Evolutionary conservation across 2,113 vertebrate species (phyloP).

Genomic region (Vulpes lagopus): DNA sequence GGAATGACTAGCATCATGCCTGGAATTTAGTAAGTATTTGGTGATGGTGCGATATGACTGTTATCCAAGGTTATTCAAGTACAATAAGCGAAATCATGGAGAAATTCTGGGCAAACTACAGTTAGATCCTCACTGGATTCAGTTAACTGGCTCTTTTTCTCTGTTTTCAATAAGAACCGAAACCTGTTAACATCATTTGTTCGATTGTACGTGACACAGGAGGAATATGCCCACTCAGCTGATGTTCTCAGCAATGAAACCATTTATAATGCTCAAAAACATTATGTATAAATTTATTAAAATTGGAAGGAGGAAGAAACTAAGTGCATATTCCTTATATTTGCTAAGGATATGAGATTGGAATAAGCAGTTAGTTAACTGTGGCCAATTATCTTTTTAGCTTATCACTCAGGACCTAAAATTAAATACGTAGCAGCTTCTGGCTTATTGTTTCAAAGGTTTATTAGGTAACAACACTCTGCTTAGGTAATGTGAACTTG

Average conservation of each 20-base stretch:
- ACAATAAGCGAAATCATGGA: not conserved
- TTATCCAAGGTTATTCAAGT: not conserved
- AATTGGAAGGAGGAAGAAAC: conserved; percentile 13
- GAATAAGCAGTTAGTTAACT: conserved; percentile 18
- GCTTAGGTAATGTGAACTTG: conserved; percentile 6
- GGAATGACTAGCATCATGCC: not conserved
- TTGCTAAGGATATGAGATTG: conserved; percentile 27
- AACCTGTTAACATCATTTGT: not conserved
- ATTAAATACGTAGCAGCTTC: not conserved
- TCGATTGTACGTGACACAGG: not conserved
- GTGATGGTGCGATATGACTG: not conserved
- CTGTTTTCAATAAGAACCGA: conserved; percentile 10
- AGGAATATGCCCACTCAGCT: not conserved
- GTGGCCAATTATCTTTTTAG: not conserved
- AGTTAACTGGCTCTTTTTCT: conserved; percentile 20
- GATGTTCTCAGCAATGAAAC: not conserved
- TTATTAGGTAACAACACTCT: not conserved
- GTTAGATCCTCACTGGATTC: not conserved
- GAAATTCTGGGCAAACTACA: not conserved
- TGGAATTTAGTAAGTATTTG: not conserved
- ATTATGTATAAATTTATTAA: conserved; percentile 15
- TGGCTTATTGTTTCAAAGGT: not conserved
- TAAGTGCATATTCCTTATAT: conserved; percentile 19
- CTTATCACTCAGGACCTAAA: conserved; percentile 42
- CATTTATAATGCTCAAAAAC: conserved; percentile 18